phyloP scores from a whole-genome alignment of 2,888 invertebrate species.

The Dinocampus coccinellae region DNA sequence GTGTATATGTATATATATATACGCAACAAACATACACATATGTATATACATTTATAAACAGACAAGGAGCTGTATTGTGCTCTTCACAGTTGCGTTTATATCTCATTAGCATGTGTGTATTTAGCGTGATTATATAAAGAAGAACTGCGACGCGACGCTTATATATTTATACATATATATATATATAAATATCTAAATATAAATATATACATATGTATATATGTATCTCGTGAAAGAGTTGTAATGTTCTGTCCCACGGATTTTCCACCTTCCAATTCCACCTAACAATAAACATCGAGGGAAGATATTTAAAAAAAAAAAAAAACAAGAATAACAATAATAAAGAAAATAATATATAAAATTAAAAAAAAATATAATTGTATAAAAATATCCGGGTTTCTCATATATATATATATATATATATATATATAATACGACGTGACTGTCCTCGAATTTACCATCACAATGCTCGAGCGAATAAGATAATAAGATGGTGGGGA shows the following conservation, averaged over 20 bases:
- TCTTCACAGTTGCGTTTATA: slow-evolving; percentile 20
- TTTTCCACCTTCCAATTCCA: too few species aligned
- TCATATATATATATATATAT: too few species aligned
- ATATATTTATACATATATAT: neutral
- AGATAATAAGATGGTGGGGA: slow-evolving; percentile 52
- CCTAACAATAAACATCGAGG: neutral
- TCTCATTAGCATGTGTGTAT: slow-evolving; percentile 47
- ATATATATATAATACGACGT: slow-evolving; percentile 6
- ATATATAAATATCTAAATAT: neutral
- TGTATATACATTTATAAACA: neutral
- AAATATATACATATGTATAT: neutral
- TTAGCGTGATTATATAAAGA: slow-evolving; percentile 39
- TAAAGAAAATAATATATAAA: slow-evolving; percentile 12
- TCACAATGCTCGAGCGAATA: slow-evolving; percentile 40
- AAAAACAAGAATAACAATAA: too few species aligned
- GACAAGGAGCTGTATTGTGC: slow-evolving; percentile 30
- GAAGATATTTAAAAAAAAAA: too few species aligned
- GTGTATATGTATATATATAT: neutral
- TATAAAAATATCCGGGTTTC: slow-evolving; percentile 1
- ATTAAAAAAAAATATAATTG: slow-evolving; percentile 7
- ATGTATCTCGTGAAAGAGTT: too few species aligned
- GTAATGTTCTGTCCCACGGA: too few species aligned
- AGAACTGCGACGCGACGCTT: slow-evolving; percentile 1
- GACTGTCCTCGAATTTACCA: slow-evolving; percentile 22
- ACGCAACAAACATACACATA: too few species aligned